These are phyloP conservation scores for Drosophila funebris DNA, from an alignment of 1,140 invertebrate species.

Conservation along the genomic window DNA sequence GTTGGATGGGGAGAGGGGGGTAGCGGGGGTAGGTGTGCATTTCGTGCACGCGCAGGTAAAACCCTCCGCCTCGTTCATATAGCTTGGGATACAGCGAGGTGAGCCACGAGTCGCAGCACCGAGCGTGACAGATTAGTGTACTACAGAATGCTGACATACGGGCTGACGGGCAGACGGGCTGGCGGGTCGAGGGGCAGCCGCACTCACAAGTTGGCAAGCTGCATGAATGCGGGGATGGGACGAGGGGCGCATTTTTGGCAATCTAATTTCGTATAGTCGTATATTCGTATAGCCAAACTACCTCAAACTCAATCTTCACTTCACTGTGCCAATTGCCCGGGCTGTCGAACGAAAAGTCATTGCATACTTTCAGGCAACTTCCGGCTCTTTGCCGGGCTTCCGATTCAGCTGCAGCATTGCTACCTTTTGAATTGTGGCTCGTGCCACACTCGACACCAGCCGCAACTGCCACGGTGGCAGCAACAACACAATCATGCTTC, in stretches of 20 bases:
- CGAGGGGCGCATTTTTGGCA: conserved; percentile 41
- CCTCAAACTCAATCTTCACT: not conserved
- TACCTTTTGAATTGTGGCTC: conserved; percentile 38
- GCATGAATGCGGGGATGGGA: conserved; percentile 53
- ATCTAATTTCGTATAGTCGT: conserved; percentile 48
- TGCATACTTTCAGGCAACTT: conserved; percentile 76
- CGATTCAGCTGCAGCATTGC: conserved; percentile 50
- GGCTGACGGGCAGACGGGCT: conserved; percentile 10
- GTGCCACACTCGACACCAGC: conserved; percentile 25
- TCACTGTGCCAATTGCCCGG: conserved; percentile 36
- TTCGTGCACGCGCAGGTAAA: conserved; percentile 55
- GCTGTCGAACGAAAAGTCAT: conserved; percentile 43
- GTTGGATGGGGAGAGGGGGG: not conserved
- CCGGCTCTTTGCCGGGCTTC: conserved; percentile 69
- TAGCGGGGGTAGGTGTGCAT: conserved; percentile 31
- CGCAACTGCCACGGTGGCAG: not conserved
- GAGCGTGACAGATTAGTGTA: conserved; percentile 72
- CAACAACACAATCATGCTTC: conserved; percentile 18
- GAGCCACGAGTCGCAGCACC: conserved; percentile 29
- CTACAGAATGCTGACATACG: conserved; percentile 76
- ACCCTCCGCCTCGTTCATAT: conserved; percentile 6
- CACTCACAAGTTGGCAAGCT: no score
- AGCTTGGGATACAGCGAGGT: conserved; percentile 8
- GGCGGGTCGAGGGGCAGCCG: no score
- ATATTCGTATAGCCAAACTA: conserved; percentile 28